phyloP scores from a whole-genome alignment of 2,113 vertebrate genomes.

The Aptenodytes patagonicus region DNA sequence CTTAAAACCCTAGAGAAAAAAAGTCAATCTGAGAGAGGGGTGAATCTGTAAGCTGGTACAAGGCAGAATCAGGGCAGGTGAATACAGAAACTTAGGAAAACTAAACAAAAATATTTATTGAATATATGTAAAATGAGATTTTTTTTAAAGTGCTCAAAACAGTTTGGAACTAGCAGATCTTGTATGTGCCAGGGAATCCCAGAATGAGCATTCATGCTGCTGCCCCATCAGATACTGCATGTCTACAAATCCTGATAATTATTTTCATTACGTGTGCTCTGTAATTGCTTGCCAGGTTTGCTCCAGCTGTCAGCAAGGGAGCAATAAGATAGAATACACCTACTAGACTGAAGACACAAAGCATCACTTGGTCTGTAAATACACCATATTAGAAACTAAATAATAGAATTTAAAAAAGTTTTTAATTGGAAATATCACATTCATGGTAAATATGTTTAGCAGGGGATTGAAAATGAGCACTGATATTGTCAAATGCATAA shows the following conservation, averaged over 20 bases:
- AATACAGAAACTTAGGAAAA: background rate
- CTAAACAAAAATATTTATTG: background rate
- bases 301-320: background rate
- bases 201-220: background rate
- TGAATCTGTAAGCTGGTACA: background rate
- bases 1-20: background rate
- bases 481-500: background rate
- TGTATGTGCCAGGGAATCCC: background rate
- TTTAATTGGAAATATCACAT: background rate
- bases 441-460: background rate
- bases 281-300: background rate
- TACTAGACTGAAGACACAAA: background rate
- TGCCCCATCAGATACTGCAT: background rate
- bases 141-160: background rate
- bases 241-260: background rate
- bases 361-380: background rate
- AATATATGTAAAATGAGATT: rapidly evolving
- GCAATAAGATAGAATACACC: background rate
- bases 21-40: background rate
- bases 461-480: background rate
- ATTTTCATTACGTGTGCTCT: background rate
- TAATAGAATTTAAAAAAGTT: background rate
- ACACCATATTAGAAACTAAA: background rate
- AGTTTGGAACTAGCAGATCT: background rate
- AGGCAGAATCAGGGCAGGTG: background rate